A percentile compares a stretch with the other conserved stretches of the same genome.
Conservation (phyloP, 30 jellyfish, hydroid and myxozoan species). For the Aurelia sp. region DNA sequence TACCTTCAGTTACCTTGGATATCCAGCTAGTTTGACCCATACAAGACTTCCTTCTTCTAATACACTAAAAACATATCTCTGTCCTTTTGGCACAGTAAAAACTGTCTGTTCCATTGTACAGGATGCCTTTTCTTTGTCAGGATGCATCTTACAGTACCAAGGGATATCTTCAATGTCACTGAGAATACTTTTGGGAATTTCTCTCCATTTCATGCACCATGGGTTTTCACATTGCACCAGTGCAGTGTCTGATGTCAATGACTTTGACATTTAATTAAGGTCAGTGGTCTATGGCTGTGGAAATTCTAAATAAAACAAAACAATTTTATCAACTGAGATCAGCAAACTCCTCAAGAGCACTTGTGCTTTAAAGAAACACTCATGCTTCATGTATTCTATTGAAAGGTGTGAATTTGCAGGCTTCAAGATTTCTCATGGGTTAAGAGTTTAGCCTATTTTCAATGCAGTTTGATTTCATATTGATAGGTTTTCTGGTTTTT, state of each 20-base stretch:
- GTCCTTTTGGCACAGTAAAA: constrained; percentile 69
- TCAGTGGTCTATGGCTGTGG: too few species aligned
- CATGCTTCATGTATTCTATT: too few species aligned
- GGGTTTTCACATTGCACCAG: constrained; percentile 91
- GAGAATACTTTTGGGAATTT: constrained; percentile 27
- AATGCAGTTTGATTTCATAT: too few species aligned
- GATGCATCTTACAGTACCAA: constrained; percentile 86
- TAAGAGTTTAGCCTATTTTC: too few species aligned
- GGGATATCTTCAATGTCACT: constrained; percentile 13
- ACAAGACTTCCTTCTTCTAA: constrained; percentile 83
- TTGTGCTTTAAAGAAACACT: too few species aligned
- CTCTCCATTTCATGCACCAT: constrained; percentile 92
- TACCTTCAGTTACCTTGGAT: constrained; percentile 63
- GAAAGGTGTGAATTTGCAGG: too few species aligned
- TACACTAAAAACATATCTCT: constrained; percentile 67
- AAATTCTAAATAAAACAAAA: too few species aligned
- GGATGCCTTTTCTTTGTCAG: constrained; percentile 45
- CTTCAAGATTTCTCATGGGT: too few species aligned
- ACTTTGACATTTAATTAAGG: not conserved
- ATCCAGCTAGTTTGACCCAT: constrained; percentile 87
- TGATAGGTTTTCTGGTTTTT: too few species aligned
- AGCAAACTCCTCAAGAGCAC: too few species aligned
- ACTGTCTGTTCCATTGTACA: constrained; percentile 71
- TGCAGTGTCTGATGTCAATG: constrained; percentile 14
- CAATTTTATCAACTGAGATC: too few species aligned